phyloP scores from a whole-genome alignment of 2,113 vertebrate species.

The Enhydra lutris region DNA sequence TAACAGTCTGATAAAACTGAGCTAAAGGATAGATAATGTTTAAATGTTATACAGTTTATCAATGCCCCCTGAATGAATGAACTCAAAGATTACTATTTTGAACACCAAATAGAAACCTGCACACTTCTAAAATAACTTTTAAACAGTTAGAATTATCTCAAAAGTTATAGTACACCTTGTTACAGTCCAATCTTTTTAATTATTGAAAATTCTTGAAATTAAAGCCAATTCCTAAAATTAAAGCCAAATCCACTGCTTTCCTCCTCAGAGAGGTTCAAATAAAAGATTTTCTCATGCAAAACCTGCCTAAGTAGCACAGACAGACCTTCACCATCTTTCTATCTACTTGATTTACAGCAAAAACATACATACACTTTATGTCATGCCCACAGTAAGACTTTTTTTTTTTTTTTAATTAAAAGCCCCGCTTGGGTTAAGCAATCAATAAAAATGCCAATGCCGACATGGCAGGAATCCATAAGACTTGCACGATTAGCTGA shows the following conservation, averaged over 20 bases:
- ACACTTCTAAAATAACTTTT: not conserved
- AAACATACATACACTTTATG: not conserved
- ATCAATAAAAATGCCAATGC: slow-evolving; percentile 59
- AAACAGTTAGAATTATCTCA: not conserved
- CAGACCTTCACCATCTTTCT: not conserved
- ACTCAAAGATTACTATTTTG: not conserved
- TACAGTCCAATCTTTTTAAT: not conserved
- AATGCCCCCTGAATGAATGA: not conserved
- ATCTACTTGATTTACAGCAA: not conserved
- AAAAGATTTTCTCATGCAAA: not conserved
- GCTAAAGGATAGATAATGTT: not conserved
- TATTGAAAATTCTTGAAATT: not conserved
- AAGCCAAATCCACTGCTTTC: not conserved
- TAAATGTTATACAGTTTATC: not conserved
- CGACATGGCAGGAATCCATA: slow-evolving; percentile 25
- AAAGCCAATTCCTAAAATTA: not conserved
- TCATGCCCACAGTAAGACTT: not conserved
- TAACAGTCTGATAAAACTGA: not conserved
- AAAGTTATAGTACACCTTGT: not conserved
- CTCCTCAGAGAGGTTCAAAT: not conserved
- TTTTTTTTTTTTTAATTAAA: slow-evolving; percentile 31
- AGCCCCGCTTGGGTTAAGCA: slow-evolving; percentile 45
- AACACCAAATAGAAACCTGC: not conserved
- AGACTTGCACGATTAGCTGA: not conserved
- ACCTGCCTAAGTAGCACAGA: not conserved